phyloP scores from a whole-genome alignment of 1,140 invertebrate genomes.

The Matsumurasca onukii region DNA sequence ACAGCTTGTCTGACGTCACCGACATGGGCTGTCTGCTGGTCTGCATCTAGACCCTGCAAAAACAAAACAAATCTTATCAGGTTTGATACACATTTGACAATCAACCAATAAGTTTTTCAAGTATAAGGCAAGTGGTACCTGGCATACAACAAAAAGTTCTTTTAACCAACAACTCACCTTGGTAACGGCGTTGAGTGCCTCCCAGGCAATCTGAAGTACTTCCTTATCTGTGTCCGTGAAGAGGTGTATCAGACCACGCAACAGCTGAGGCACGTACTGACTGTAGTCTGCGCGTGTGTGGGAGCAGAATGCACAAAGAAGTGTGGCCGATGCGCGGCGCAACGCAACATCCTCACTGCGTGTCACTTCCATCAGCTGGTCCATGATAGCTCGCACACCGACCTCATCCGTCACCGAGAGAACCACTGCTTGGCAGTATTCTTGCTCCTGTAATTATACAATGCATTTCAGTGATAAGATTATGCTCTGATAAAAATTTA shows the following conservation, averaged over 20 bases:
- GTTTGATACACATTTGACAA: not conserved
- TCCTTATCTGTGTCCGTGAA: conserved; percentile 74
- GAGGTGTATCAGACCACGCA: conserved; percentile 83
- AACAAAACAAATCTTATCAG: conserved; percentile 10
- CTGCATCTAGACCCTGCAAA: conserved; percentile 69
- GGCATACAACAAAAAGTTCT: no score
- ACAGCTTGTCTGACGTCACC: conserved; percentile 89
- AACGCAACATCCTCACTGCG: conserved; percentile 60
- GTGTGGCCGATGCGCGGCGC: conserved; percentile 76
- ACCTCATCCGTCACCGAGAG: conserved; percentile 86
- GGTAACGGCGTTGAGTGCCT: conserved; percentile 86
- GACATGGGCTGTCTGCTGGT: conserved; percentile 81
- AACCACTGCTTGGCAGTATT: conserved; percentile 91
- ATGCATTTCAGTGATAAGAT: not conserved
- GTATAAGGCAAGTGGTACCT: not conserved
- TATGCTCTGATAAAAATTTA: no score
- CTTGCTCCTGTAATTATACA: conserved; percentile 62
- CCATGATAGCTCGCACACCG: conserved; percentile 85
- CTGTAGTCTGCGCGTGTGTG: conserved; percentile 85
- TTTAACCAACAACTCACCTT: conserved; percentile 67
- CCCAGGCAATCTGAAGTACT: conserved; percentile 84
- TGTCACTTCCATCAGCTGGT: conserved; percentile 82
- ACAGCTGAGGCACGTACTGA: conserved; percentile 83
- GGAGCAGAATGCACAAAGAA: conserved; percentile 86
- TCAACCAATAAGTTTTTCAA: not conserved